Evolutionary conservation across 2,113 vertebrate species (phyloP).

Genomic region (Todiramphus saurophagus): DNA sequence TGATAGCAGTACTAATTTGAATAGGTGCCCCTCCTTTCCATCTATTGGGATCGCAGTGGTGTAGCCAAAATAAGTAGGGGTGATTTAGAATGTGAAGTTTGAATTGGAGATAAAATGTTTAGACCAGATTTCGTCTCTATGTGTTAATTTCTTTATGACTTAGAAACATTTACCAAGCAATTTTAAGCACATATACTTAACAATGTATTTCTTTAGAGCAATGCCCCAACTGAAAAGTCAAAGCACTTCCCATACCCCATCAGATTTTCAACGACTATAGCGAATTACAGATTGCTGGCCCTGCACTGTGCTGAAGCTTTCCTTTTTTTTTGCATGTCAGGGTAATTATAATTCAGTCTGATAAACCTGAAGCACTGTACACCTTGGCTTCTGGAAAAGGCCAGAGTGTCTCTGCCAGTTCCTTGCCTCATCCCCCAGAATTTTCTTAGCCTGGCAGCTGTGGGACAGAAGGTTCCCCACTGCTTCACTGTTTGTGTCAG

Average conservation of each 20-base stretch:
- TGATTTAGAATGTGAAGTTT: slow-evolving; percentile 8
- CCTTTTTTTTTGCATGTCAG: background rate
- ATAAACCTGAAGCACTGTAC: background rate
- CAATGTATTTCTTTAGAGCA: background rate
- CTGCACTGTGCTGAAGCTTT: background rate
- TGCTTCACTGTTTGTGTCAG: background rate
- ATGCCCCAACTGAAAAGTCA: background rate
- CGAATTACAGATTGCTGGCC: background rate
- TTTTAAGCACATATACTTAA: background rate
- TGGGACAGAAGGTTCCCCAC: background rate
- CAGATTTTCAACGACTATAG: background rate
- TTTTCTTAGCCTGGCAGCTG: background rate
- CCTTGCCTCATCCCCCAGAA: background rate
- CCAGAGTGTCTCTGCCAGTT: background rate
- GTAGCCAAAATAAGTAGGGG: background rate
- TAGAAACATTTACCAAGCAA: background rate
- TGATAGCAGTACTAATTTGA: background rate
- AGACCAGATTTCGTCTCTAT: slow-evolving; percentile 9
- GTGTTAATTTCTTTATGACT: slow-evolving; percentile 23
- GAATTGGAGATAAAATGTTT: background rate
- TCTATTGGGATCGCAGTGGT: background rate
- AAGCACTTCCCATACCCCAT: background rate
- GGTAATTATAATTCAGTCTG: background rate
- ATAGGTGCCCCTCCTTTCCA: background rate
- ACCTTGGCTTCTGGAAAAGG: background rate